Conservation (phyloP, 2,797 vertebrate genomes). For the Vultur gryphus region DNA sequence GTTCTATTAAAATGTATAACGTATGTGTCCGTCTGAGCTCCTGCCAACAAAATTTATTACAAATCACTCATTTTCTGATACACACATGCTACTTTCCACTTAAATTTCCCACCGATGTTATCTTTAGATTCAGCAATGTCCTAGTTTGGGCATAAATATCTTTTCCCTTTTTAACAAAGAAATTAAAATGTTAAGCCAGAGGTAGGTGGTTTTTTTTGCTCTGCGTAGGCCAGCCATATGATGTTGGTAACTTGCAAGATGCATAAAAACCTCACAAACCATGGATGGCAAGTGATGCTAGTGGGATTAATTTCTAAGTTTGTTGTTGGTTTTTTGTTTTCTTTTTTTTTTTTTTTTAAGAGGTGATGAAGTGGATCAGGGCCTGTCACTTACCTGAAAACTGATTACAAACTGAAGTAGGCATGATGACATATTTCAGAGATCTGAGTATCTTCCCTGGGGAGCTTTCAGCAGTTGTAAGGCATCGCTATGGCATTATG, state of each 20-base stretch:
- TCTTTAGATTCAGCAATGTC: conserved; percentile 56
- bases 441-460: not conserved
- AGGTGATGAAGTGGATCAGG: not conserved
- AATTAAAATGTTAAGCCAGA: not conserved
- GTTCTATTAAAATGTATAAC: conserved; percentile 39
- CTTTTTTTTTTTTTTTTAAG: not conserved
- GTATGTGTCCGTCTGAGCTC: conserved; percentile 41
- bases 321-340: not conserved
- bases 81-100: conserved; percentile 52
- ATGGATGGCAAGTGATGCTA: not conserved
- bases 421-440: not conserved
- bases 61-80: conserved; percentile 65
- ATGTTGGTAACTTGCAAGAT: not conserved
- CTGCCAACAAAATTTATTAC: conserved; percentile 65
- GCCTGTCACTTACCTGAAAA: not conserved
- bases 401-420: not conserved
- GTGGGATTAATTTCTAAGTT: not conserved
- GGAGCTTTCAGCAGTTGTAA: not conserved
- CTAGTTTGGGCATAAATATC: conserved; percentile 53
- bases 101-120: conserved; percentile 65
- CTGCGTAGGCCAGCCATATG: not conserved
- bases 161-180: conserved; percentile 35
- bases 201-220: not conserved
- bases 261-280: not conserved
- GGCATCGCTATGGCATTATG: not conserved